Evolutionary conservation across 2,797 vertebrate genomes (phyloP).

Genomic region (Yasuhikotakia modesta): DNA sequence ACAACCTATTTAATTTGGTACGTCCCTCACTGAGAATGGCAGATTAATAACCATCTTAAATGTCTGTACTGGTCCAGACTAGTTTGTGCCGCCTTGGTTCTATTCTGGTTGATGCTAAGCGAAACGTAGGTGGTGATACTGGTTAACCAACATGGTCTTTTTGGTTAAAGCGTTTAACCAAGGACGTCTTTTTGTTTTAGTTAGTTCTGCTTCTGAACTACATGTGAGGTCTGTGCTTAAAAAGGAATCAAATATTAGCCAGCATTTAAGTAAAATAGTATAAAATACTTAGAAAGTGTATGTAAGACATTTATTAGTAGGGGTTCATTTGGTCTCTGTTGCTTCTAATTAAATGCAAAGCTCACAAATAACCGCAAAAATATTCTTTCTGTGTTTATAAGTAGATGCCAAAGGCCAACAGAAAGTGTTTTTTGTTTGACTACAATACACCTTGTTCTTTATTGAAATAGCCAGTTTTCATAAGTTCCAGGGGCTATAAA

Average conservation of each 20-base stretch:
- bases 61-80: not conserved
- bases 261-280: not conserved
- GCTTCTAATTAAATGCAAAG: not conserved
- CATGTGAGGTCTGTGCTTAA: too few species aligned
- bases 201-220: not conserved
- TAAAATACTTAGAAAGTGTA: not conserved
- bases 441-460: not conserved
- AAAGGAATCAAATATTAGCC: not conserved
- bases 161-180: not conserved
- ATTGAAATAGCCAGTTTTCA: not conserved
- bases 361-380: not conserved
- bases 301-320: not conserved
- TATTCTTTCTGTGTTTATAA: not conserved
- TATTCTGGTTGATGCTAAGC: constrained; percentile 7
- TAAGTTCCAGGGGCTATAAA: not conserved
- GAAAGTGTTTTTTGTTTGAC: not conserved
- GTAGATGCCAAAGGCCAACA: not conserved
- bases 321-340: not conserved
- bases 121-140: not conserved
- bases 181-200: not conserved
- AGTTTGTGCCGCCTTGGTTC: not conserved
- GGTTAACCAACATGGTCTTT: not conserved
- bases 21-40: not conserved
- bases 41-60: not conserved
- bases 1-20: not conserved